A percentile compares a stretch with the other conserved stretches of the same genome.
These are phyloP conservation scores for Patella ulyssiponensis DNA, from an alignment of 2,888 invertebrate genomes.

Conservation along the genomic window DNA sequence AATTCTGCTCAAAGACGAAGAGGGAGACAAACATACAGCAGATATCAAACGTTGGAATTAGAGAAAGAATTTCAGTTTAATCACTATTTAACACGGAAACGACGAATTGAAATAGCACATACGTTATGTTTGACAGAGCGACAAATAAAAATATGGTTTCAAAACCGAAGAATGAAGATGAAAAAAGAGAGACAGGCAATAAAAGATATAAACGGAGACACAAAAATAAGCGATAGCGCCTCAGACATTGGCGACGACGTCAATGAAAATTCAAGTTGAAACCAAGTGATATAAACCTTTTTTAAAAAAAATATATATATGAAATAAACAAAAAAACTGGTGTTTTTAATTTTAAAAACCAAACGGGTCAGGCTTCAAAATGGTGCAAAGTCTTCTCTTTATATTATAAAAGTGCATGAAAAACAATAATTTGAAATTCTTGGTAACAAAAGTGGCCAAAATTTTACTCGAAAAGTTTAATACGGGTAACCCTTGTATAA, in stretches of 20 bases:
- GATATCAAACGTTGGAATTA: constrained; percentile 96
- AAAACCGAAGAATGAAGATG: constrained; percentile 98
- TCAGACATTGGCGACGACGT: constrained; percentile 21
- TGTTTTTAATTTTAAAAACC: not conserved
- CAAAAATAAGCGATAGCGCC: constrained; percentile 18
- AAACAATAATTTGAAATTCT: too few relatives aligned
- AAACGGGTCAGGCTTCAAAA: not conserved
- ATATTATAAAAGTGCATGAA: not conserved
- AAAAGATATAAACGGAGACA: constrained; percentile 62
- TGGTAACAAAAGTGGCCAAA: not conserved
- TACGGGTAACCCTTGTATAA: not conserved
- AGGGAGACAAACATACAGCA: constrained; percentile 96
- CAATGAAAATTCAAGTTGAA: constrained; percentile 26
- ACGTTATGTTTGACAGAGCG: constrained; percentile 95
- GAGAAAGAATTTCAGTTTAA: constrained; percentile 99
- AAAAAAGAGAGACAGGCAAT: constrained; percentile 75
- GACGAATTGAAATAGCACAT: constrained; percentile 97
- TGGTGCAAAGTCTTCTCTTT: constrained; percentile 1
- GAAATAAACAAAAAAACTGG: not conserved
- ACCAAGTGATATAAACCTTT: not conserved
- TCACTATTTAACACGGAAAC: constrained; percentile 95
- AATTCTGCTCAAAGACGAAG: constrained; percentile 73
- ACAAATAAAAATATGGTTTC: constrained; percentile 82
- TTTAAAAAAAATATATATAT: too few relatives aligned
- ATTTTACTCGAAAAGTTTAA: constrained; percentile 1